Evolutionary conservation across 2,888 invertebrate genomes (phyloP).

Genomic region (Ornithoptera alexandrae): DNA sequence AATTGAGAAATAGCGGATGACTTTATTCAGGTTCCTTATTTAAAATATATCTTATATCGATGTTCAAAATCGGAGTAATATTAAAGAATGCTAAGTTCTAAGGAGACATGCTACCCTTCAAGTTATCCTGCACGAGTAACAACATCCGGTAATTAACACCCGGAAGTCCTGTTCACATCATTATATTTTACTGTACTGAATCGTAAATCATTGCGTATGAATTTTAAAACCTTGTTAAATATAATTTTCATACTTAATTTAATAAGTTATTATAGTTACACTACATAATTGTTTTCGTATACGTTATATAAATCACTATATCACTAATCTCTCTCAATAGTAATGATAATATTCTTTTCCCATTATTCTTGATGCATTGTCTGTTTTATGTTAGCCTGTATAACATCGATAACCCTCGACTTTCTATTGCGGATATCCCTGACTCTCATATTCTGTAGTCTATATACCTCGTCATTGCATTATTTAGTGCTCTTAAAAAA

Average conservation of each 20-base stretch:
- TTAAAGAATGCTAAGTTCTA: neutral
- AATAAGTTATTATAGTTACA: no score
- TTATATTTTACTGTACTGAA: neutral
- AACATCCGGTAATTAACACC: conserved; percentile 10
- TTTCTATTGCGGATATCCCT: neutral
- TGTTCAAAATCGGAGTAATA: neutral
- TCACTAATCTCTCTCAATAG: no score
- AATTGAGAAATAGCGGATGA: no score
- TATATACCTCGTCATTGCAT: neutral
- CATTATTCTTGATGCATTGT: neutral
- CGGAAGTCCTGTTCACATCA: conserved; percentile 16
- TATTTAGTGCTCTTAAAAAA: neutral
- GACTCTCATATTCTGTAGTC: neutral
- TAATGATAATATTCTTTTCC: neutral
- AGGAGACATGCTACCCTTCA: neutral
- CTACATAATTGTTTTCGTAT: no score
- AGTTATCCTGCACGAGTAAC: conserved; percentile 1
- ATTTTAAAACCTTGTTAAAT: neutral
- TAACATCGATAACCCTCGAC: neutral
- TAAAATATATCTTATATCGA: neutral
- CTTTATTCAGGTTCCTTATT: no score
- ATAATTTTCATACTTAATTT: neutral
- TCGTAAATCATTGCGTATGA: neutral
- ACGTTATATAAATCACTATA: no score
- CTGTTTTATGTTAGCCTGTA: neutral